Conservation (phyloP, 2,888 invertebrate species). For the Drymonia ruficornis region DNA sequence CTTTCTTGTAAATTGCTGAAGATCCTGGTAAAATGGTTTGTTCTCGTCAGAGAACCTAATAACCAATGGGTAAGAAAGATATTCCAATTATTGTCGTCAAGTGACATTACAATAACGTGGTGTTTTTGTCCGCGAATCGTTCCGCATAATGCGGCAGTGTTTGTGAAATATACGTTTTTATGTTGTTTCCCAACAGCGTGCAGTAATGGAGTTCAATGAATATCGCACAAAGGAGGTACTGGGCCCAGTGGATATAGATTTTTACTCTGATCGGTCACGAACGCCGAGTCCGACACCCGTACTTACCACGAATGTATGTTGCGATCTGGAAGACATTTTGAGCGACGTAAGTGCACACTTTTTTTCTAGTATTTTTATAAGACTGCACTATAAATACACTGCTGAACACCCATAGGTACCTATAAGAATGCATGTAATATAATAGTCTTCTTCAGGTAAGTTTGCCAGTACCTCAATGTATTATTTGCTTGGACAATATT, state of each 20-base stretch:
- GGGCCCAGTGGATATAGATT: slow-evolving; percentile 71
- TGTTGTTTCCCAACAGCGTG: slow-evolving; percentile 71
- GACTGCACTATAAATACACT: neutral
- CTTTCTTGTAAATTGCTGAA: slow-evolving; percentile 26
- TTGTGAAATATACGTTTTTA: slow-evolving; percentile 57
- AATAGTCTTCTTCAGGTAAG: neutral
- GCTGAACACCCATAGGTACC: neutral
- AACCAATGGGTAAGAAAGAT: slow-evolving; percentile 74
- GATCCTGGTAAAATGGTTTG: slow-evolving; percentile 66
- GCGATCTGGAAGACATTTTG: slow-evolving; percentile 81
- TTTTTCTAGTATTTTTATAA: slow-evolving; percentile 30
- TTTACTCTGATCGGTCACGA: slow-evolving; percentile 64
- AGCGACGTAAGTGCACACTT: slow-evolving; percentile 73
- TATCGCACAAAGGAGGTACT: slow-evolving; percentile 72
- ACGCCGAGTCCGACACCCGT: slow-evolving; percentile 72
- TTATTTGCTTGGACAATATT: slow-evolving; percentile 30
- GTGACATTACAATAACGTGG: slow-evolving; percentile 23
- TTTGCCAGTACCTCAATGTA: slow-evolving; percentile 6
- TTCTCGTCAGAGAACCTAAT: slow-evolving; percentile 81
- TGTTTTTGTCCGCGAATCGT: slow-evolving; percentile 33
- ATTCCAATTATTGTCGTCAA: slow-evolving; percentile 13
- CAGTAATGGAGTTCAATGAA: slow-evolving; percentile 82
- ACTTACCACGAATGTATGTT: slow-evolving; percentile 69
- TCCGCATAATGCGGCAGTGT: slow-evolving; percentile 45
- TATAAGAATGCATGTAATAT: neutral